Evolutionary conservation across 2,888 invertebrate species (phyloP), one percentile per base, ranked within the genome.

Genomic region (Aquatica leii): DNA sequence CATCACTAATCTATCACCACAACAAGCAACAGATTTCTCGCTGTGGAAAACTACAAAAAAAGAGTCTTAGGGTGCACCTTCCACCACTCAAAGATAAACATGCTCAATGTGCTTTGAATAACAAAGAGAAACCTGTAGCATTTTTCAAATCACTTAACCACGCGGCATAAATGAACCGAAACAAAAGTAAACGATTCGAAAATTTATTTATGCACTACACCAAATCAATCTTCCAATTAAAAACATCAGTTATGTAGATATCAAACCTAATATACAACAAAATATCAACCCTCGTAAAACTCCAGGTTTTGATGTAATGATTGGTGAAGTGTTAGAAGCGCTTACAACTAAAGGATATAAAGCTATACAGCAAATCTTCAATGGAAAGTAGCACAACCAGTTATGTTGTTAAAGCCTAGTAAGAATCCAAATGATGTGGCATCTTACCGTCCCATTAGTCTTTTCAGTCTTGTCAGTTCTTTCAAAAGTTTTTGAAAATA

Each of bases 251-350:
- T n/a, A 15, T n/a, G n/a, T 5, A 18, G 48, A 48, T n/a, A 48
- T 48, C 17, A 48, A 17, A 3, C 8, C 5, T 20, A 9, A 8
- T 8, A 48, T 50, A n/a, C 9, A 31, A 31, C 17, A 20, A 17
- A 40, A 40, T 40, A 40, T 40, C 11, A 40, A 40, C 40, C 40
- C 40, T 14, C 4, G 49, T 6, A 34, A 52, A 52, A 15, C 52
- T 34, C 52, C 52, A 35, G 52, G 52, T 17, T 52, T 12, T 52
- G 52, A 52, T 34, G 6, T 52, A 34, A 21, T n/a, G n/a, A n/a
- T n/a, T n/a, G n/a, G n/a, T n/a, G n/a, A n/a, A n/a, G n/a, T n/a
- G n/a, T n/a, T n/a, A 15, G 35, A 52, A 34, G 35, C 37, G n/a
- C 35, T 52, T 34, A 12, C 52, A 52, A 14, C 15, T 15, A 35